A percentile compares a stretch with the other conserved stretches of the same genome.
Evolutionary conservation across 2,888 invertebrate genomes (phyloP).

Genomic region (Rotaria sp.): DNA sequence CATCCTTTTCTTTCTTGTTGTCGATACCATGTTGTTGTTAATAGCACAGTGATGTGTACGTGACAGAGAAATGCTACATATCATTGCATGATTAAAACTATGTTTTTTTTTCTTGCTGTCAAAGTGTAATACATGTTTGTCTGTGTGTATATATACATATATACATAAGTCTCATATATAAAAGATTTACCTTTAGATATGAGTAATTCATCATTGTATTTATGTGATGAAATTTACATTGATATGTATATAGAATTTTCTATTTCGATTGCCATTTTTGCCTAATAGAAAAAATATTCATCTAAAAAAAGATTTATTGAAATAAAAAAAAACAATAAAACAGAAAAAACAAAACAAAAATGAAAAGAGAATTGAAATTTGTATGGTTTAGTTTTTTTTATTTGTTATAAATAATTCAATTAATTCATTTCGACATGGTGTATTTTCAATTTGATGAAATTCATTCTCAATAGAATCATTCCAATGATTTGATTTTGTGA

Average conservation of each 20-base stretch:
- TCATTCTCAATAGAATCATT: not conserved
- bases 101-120: not conserved
- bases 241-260: not conserved
- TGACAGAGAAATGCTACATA: not conserved
- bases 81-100: not conserved
- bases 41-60: not conserved
- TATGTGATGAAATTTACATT: not conserved
- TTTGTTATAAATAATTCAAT: not conserved
- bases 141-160: not conserved
- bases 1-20: not conserved
- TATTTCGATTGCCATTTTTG: not conserved
- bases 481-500: not conserved
- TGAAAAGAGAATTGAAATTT: not conserved
- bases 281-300: not conserved
- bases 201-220: not conserved
- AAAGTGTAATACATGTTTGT: not conserved
- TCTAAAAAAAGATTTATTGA: not conserved
- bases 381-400: not conserved
- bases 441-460: not conserved
- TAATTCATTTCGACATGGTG: not conserved
- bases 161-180: not conserved
- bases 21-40: not conserved
- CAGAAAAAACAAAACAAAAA: not conserved
- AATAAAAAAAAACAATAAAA: not conserved
- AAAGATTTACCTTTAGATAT: not conserved